Evolutionary conservation across 2,888 invertebrate genomes (phyloP).

Genomic region (Stenotaenia linearis): DNA sequence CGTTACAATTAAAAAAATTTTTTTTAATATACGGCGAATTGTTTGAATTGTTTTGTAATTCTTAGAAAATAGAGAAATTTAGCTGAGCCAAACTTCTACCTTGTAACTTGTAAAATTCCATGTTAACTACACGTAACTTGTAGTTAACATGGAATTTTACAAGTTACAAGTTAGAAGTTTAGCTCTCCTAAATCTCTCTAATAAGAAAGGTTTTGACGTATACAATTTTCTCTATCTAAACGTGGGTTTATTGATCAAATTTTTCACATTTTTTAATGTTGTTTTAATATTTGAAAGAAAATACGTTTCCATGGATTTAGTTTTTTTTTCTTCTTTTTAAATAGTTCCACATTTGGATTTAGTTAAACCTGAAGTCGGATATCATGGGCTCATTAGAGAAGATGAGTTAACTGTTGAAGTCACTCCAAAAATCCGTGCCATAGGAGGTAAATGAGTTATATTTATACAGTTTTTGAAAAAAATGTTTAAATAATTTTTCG

Average conservation of each 20-base stretch:
- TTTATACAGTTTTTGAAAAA: neutral
- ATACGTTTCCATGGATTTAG: no score
- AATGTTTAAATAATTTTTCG: neutral
- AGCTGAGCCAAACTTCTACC: no score
- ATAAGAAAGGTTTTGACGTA: neutral
- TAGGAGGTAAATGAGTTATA: conserved; percentile 52
- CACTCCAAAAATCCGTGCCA: conserved; percentile 80
- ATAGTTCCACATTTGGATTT: conserved; percentile 56
- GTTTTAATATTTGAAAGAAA: no score
- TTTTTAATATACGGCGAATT: no score
- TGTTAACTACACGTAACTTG: no score
- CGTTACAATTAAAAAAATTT: neutral
- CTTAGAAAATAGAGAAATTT: no score
- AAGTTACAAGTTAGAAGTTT: neutral
- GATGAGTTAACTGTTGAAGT: conserved; percentile 88
- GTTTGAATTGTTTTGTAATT: no score
- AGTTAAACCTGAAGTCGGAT: conserved; percentile 76
- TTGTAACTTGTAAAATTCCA: no score
- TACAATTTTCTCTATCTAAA: neutral
- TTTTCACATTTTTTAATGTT: conserved; percentile 11
- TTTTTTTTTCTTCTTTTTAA: neutral
- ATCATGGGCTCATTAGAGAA: conserved; percentile 86
- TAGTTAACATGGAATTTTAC: neutral
- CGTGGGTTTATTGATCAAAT: neutral
- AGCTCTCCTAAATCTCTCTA: no score